Base-by-base conservation (phyloP, 2,113 vertebrate species). In the Prolemur simus region DNA sequence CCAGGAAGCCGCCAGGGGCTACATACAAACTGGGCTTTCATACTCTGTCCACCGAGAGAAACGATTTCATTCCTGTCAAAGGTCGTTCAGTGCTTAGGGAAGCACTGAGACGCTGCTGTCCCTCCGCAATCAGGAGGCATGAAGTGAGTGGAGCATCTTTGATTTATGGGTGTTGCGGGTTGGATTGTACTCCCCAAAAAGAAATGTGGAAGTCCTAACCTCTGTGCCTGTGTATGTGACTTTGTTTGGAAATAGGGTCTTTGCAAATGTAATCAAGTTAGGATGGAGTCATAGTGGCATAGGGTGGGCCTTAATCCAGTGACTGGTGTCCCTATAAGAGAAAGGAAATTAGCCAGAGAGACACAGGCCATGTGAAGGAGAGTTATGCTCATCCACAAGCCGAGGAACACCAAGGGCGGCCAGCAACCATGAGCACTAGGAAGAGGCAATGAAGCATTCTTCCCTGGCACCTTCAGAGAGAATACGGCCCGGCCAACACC, bases 401-500 rank as follows among this genome's bases (percentile, higher is more conserved):
- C 11, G 10, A 66, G 60, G 78, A 56, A 23, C 13, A n/a, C 10
- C 58, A 68, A 37, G 47, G 39, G 14, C 21, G 11, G 4, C 58
- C 45, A 29, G 68, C 12, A 63, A 52, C 21, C 42, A 3, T 8
- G 42, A 39, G 39, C 39, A 0, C 10, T 5, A 23, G 66, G 34
- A 49, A 37, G 29, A 45, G 45, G 37, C 52, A 8, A 21, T 27
- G 73, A 14, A 45, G 13, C 25, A 2, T 3, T 25, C 76, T 45
- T 52, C 20, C 34, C 20, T n/a, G 0, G 39, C 8, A 0, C 25
- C 49, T 49, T 83, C 13, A 2, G n/a, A 34, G n/a, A 39, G n/a
- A 54, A 25, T n/a, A 21, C 1, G 52, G 63, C 15, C 32, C 17
- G 0, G 1, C 29, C 5, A 14, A 14, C 7, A 17, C 12, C n/a